Evolutionary conservation across 2,888 invertebrate genomes (phyloP), one percentile per base, ranked within the genome.

Genomic region (Magallana nippona): DNA sequence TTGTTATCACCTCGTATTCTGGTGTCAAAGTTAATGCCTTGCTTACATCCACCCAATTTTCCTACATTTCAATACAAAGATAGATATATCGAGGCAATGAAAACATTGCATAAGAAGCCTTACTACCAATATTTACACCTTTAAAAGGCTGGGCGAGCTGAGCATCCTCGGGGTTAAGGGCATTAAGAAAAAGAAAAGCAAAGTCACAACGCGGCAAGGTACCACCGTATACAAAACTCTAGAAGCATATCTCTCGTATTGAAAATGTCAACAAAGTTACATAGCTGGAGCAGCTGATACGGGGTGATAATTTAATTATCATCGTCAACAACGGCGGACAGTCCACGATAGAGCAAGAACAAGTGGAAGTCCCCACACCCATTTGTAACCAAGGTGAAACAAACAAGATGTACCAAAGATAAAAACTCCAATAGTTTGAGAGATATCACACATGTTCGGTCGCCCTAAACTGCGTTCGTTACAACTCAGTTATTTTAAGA

Each of bases 241-340:
- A 71, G 71, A 71, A 71, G 10, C 71, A 71, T 71, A 71, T 71
- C 71, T 71, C 32, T 71, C 27, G 22, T 27, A 71, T 71, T 71
- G 71, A 71, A 71, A 71, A 71, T 71, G 71, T 71, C 71, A 71
- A 71, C 71, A 71, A 2, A 71, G 71, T 71, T 71, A 71, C 71
- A 71, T 71, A 71, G 11, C 10, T 32, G 15, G 71, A 32, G 27
- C 71, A 71, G 71, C 71, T 71, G 71, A 71, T 71, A 71, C 71
- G 15, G 71, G 71, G 22, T 27, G 71, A 71, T 71, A 71, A 71
- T 71, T 71, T 13, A 71, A 27, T 71, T 71, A 71, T 63, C 60
- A 60, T n/a, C 15, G 71, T 71, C 71, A 71, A 71, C 71, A 71
- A 27, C 27, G 17, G 71, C 32, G 71, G 71, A 32, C 27, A 27